Percentiles rank a stretch among this genome's conserved stretches.
These are phyloP conservation scores for Idris sp. DNA, from an alignment of 1,140 invertebrate genomes.

Conservation along the genomic window DNA sequence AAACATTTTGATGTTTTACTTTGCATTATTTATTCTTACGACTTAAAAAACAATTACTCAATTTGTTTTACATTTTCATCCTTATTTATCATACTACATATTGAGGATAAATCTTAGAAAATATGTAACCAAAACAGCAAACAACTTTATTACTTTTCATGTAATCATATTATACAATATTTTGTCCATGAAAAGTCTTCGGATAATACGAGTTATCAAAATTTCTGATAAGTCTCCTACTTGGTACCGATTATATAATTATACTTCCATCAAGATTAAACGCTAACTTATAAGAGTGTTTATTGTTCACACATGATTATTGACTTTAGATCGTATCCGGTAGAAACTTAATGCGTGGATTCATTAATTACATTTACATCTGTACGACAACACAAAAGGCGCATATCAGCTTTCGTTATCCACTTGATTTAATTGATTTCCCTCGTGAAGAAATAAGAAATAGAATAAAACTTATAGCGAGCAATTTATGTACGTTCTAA, in stretches of 20 bases:
- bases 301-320: conserved; percentile 1
- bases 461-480: conserved; percentile 12
- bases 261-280: background rate
- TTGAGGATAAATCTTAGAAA: no score
- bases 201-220: conserved; percentile 12
- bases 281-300: background rate
- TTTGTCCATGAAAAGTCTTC: no score
- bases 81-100: no score
- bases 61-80: no score
- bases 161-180: no score
- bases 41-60: no score
- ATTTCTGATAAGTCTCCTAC: conserved; percentile 14
- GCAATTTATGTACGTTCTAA: conserved; percentile 39
- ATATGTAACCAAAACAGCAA: no score
- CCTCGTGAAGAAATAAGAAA: background rate
- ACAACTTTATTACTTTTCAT: no score
- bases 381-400: no score
- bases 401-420: background rate
- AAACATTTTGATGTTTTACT: no score
- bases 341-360: background rate
- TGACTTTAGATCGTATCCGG: background rate
- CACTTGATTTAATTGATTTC: background rate
- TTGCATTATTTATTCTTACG: no score
- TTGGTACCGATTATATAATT: conserved; percentile 14
- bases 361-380: conserved; percentile 1